Evolutionary conservation across 2,797 vertebrate genomes (phyloP), one percentile per base, ranked within the genome.

Genomic region (Sarcophilus harrisii): DNA sequence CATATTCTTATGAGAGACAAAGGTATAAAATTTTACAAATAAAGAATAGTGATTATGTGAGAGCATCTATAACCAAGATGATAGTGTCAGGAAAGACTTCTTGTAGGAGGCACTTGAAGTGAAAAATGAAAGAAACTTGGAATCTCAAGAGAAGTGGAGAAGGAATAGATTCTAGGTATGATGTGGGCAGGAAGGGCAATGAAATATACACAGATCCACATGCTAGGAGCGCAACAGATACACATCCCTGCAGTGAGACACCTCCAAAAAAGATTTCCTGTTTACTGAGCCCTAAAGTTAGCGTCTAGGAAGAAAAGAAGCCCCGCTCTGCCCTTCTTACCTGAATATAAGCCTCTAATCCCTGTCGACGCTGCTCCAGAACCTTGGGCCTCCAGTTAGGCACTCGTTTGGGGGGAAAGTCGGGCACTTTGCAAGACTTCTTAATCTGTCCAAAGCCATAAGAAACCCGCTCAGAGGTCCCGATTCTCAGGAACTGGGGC

Each of bases 261-360:
- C 5, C 32, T 66, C 30, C 52, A 13, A n/a, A 66, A 66, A 66
- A 66, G 62, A n/a, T 66, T 66, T n/a, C 32, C 32, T n/a, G 8
- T 18, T 66, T n/a, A 18, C 8, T 66, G 62, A 45, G 18, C 38
- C 18, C n/a, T 24, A n/a, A 24, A 24, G 66, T 81, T 45, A 45
- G 66, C 45, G n/a, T 45, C 18, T 24, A 45, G n/a, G 24, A 81
- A 0, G 54, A 45, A 45, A 81, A 24, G 16, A 49, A 45, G 29
- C n/a, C 45, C 9, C 81, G 28, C n/a, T 1, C 57, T 90, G 32
- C 14, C 66, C 73, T 58, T 6, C 0, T 6, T 98, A 99, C 99
- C 99, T 96, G 99, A 66, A 99, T 98, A 95, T 99, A 99, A 30
- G 99, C 98, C 95, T 99, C 99, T 96, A 99, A 98, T 95, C 99